Conservation (phyloP, 2,888 invertebrate genomes). For the Polia nebulosa region DNA sequence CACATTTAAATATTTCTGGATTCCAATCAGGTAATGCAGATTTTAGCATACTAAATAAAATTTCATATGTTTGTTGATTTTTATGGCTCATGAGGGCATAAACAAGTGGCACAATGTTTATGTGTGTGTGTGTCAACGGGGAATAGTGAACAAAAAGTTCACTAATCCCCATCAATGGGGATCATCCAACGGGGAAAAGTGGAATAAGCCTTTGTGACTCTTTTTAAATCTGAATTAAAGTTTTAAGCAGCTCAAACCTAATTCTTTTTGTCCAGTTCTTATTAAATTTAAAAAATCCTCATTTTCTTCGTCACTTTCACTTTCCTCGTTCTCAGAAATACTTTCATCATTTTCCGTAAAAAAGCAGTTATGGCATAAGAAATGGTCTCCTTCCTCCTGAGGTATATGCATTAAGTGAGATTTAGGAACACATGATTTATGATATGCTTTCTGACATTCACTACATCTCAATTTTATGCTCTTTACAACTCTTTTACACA, state of each 20-base stretch:
- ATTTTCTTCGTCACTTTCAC: constrained; percentile 27
- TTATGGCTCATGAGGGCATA: too few relatives aligned
- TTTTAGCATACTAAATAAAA: too few relatives aligned
- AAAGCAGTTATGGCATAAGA: constrained; percentile 19
- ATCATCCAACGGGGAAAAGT: too few relatives aligned
- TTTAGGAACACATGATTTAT: constrained; percentile 14
- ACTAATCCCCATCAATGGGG: too few relatives aligned
- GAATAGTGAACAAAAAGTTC: too few relatives aligned
- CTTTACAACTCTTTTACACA: constrained; percentile 6
- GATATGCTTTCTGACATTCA: constrained; percentile 21
- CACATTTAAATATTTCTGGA: too few relatives aligned
- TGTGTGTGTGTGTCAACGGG: too few relatives aligned
- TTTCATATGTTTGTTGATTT: too few relatives aligned
- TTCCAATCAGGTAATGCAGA: too few relatives aligned
- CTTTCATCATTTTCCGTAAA: constrained; percentile 27
- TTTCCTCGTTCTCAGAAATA: constrained; percentile 18
- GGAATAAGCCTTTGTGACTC: too few relatives aligned
- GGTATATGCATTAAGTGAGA: constrained; percentile 8
- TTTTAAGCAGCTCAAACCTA: constrained; percentile 2
- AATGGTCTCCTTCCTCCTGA: background rate
- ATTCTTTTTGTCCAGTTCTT: constrained; percentile 1
- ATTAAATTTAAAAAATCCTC: background rate
- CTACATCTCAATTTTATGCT: constrained; percentile 19
- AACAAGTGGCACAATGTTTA: too few relatives aligned
- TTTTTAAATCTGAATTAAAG: background rate